These are phyloP conservation scores for Idaea straminata DNA, from an alignment of 2,888 invertebrate genomes.

Conservation along the genomic window DNA sequence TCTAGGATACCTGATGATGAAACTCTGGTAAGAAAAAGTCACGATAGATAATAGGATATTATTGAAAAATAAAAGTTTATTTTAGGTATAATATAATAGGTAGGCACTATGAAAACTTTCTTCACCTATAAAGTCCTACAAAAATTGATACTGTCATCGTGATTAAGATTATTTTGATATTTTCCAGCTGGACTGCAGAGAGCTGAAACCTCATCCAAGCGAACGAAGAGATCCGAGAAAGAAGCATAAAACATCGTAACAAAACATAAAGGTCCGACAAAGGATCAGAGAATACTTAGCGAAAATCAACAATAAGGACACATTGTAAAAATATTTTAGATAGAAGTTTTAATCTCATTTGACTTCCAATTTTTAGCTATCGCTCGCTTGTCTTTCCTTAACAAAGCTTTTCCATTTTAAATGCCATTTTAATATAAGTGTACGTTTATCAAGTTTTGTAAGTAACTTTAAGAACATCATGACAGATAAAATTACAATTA, in stretches of 20 bases:
- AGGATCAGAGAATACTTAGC: constrained; percentile 45
- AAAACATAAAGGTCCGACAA: constrained; percentile 40
- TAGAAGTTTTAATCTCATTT: constrained; percentile 25
- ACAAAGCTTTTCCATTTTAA: background rate
- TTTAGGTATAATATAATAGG: too few relatives aligned
- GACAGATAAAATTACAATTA: background rate
- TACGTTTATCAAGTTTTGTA: background rate
- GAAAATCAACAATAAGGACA: constrained; percentile 36
- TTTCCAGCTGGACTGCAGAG: constrained; percentile 83
- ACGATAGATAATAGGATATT: too few relatives aligned
- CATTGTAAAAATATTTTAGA: constrained; percentile 19
- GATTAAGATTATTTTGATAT: constrained; percentile 6
- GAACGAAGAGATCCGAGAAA: constrained; percentile 82
- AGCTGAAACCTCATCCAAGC: constrained; percentile 82
- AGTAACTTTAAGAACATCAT: constrained; percentile 9
- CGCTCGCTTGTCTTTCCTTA: constrained; percentile 5
- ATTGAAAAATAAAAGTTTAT: too few relatives aligned
- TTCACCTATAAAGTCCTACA: too few relatives aligned
- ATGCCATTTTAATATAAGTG: background rate
- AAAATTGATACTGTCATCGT: too few relatives aligned
- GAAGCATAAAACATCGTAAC: constrained; percentile 86
- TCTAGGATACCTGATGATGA: constrained; percentile 97
- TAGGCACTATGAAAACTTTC: too few relatives aligned
- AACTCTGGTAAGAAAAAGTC: constrained; percentile 85
- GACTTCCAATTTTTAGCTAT: constrained; percentile 17